These are phyloP conservation scores for Shinisaurus crocodilurus DNA, from an alignment of 2,113 vertebrate species.

Conservation along the genomic window DNA sequence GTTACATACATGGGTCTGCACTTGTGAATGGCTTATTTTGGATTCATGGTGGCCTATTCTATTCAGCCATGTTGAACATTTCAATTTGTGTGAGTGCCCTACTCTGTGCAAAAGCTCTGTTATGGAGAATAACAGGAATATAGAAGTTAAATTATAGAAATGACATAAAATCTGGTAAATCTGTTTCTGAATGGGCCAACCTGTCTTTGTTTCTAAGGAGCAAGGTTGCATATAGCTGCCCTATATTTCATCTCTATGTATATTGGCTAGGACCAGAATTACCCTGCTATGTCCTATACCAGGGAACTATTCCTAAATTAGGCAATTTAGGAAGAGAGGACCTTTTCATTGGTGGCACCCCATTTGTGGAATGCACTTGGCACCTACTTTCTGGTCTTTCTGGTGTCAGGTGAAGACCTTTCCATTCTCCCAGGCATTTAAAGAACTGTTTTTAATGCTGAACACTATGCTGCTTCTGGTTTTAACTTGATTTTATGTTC, in stretches of 20 bases:
- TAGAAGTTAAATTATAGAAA: not conserved
- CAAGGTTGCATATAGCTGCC: not conserved
- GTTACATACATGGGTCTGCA: not conserved
- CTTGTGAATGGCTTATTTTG: not conserved
- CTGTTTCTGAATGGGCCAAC: not conserved
- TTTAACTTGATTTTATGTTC: too few relatives aligned
- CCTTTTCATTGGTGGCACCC: too few relatives aligned
- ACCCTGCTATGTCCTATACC: not conserved
- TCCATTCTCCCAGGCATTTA: too few relatives aligned
- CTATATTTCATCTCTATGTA: not conserved
- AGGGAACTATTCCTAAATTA: not conserved
- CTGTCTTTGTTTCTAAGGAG: not conserved
- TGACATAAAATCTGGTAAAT: not conserved
- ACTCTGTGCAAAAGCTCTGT: not conserved
- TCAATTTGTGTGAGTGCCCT: not conserved
- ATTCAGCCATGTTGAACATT: not conserved
- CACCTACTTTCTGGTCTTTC: too few relatives aligned
- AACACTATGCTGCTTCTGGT: too few relatives aligned
- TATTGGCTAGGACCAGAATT: not conserved
- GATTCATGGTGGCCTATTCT: not conserved
- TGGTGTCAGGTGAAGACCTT: too few relatives aligned
- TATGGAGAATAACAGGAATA: not conserved
- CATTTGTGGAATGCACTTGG: too few relatives aligned
- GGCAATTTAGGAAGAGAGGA: too few relatives aligned
- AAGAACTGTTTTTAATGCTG: too few relatives aligned